phyloP scores from a whole-genome alignment of 2,113 vertebrate genomes.

The Columba janthina region DNA sequence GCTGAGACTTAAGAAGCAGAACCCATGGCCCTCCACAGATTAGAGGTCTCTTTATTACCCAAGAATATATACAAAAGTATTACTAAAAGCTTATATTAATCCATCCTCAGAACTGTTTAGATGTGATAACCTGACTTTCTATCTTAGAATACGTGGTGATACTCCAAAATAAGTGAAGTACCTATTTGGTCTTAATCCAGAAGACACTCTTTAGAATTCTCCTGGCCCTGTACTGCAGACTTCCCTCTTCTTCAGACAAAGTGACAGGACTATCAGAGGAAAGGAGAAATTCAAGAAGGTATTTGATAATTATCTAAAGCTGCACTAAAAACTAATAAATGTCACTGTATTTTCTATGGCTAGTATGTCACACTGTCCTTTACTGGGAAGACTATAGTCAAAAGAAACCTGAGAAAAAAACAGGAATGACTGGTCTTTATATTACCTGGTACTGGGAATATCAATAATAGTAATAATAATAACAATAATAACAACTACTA shows the following conservation, averaged over 20 bases:
- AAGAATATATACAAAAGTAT: background rate
- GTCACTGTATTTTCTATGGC: background rate
- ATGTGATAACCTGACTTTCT: background rate
- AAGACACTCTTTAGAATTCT: background rate
- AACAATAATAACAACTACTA: background rate
- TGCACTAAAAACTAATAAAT: background rate
- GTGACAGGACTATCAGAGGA: background rate
- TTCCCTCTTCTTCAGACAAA: conserved; percentile 1
- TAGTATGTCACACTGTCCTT: background rate
- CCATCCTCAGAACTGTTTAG: background rate
- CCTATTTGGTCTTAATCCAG: background rate
- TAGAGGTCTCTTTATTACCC: background rate
- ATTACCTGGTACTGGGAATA: background rate
- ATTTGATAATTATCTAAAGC: background rate
- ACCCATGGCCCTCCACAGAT: background rate
- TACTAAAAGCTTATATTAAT: background rate
- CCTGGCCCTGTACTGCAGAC: background rate
- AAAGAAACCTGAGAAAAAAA: background rate
- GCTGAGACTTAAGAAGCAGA: background rate
- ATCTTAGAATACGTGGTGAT: background rate
- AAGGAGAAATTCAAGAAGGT: background rate
- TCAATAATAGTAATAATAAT: background rate
- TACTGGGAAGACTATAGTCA: background rate
- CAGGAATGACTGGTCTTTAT: background rate
- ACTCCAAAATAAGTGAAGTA: background rate